Evolutionary conservation across 2,888 invertebrate genomes (phyloP), one percentile per base, ranked within the genome.

Genomic region (Morinoia aosen): DNA sequence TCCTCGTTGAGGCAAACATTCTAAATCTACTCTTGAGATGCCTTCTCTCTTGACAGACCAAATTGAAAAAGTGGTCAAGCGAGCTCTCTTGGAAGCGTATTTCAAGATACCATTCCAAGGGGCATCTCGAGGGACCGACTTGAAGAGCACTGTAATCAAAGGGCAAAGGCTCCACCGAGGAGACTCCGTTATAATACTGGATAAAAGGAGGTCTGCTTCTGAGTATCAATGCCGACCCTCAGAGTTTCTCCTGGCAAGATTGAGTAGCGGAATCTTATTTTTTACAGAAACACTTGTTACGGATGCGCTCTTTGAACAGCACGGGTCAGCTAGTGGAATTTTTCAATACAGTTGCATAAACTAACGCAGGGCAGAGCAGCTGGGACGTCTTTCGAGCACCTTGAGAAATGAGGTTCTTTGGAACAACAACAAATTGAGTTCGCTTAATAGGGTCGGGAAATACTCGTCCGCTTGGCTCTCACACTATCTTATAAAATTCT

Each of bases 61-160:
- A 93, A 93, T 93, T 93, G 93, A 93, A 93, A 93, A 93, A 93
- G 93, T 93, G 93, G 93, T 93, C 93, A 93, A 93, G 93, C 93
- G 93, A 56, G 93, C 93, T 93, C 93, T 39, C 93, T 93, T 93
- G 58, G 93, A 93, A 93, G 93, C 93, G 93, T 93, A 93, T 93
- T 93, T 93, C 56, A 57, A 93, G 93, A 93, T 93, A 93, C 93
- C 93, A 93, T 93, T 93, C 48, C 93, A 93, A 93, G 93, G 93
- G 93, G 93, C 93, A 93, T 93, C 93, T 93, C 93, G n/a, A 56
- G 93, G 57, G 93, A 48, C 93, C 57, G 93, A 93, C 93, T 93
- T 93, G 93, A 93, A 93, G 93, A 93, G 93, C 56, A 93, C 93
- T 93, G 93, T 93, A 93, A 93, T 93, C 93, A 93, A 93, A 93